Conservation (phyloP, 2,113 vertebrate species). For the Ammodytes marinus region DNA sequence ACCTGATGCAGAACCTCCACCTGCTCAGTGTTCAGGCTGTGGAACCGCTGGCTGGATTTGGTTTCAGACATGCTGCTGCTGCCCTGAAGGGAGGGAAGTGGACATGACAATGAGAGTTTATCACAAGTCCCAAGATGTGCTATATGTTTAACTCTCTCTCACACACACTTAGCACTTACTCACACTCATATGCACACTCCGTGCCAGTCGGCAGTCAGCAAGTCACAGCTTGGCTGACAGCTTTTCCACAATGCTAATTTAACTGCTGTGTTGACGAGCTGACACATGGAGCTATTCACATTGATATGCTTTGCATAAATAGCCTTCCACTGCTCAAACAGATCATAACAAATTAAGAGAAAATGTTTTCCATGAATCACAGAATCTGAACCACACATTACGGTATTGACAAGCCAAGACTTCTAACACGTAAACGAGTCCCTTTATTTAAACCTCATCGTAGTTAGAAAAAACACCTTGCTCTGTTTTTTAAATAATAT, state of each 20-base stretch:
- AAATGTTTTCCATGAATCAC: conserved; percentile 7
- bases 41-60: conserved; percentile 89
- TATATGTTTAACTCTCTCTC: conserved; percentile 33
- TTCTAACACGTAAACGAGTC: not conserved
- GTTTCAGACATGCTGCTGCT: conserved; percentile 91
- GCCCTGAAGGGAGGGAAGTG: conserved; percentile 68
- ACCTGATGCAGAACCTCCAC: conserved; percentile 88
- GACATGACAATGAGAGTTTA: conserved; percentile 43
- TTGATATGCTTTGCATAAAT: conserved; percentile 62
- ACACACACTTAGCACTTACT: conserved; percentile 23
- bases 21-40: conserved; percentile 93
- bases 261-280: conserved; percentile 71
- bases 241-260: conserved; percentile 78
- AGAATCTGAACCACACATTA: conserved; percentile 25
- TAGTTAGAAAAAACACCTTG: conserved; percentile 6
- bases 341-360: conserved; percentile 45
- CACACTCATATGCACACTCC: conserved; percentile 43
- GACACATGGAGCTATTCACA: conserved; percentile 61
- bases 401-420: not conserved
- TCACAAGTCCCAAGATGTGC: conserved; percentile 38
- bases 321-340: conserved; percentile 35
- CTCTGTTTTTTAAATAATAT: not conserved
- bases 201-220: conserved; percentile 72
- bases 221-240: conserved; percentile 81
- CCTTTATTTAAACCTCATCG: conserved; percentile 12